phyloP scores from a whole-genome alignment of 2,113 vertebrate genomes.

The Motacilla alba region DNA sequence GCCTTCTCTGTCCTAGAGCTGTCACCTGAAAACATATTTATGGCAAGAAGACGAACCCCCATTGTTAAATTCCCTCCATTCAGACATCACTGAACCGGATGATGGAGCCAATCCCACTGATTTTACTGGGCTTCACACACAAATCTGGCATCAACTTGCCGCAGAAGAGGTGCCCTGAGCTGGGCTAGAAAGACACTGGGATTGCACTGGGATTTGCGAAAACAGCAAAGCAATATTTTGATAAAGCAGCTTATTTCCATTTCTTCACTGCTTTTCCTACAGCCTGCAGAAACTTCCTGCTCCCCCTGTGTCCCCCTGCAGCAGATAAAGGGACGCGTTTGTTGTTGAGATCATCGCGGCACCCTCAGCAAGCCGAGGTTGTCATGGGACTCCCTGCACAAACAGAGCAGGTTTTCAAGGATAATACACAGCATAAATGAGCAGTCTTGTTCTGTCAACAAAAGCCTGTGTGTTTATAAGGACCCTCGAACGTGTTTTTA shows the following conservation, averaged over 20 bases:
- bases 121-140: background rate
- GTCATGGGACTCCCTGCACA: conserved; percentile 11
- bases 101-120: background rate
- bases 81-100: background rate
- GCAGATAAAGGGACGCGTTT: background rate
- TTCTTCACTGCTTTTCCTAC: background rate
- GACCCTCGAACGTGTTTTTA: conserved; percentile 17
- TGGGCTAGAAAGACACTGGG: background rate
- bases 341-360: conserved; percentile 4
- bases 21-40: background rate
- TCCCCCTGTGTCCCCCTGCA: background rate
- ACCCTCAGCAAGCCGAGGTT: background rate
- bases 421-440: conserved; percentile 16
- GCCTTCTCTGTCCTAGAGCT: background rate
- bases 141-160: background rate
- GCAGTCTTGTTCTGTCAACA: conserved; percentile 8
- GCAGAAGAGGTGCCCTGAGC: rapidly evolving
- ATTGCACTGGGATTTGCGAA: background rate
- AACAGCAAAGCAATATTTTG: background rate
- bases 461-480: background rate
- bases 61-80: background rate
- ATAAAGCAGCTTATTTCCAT: conserved; percentile 10
- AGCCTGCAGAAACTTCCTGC: conserved; percentile 9
- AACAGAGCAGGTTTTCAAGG: conserved; percentile 38
- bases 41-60: background rate